These are phyloP conservation scores for Ellobium chinense DNA, from an alignment of 2,888 invertebrate genomes.

Conservation along the genomic window DNA sequence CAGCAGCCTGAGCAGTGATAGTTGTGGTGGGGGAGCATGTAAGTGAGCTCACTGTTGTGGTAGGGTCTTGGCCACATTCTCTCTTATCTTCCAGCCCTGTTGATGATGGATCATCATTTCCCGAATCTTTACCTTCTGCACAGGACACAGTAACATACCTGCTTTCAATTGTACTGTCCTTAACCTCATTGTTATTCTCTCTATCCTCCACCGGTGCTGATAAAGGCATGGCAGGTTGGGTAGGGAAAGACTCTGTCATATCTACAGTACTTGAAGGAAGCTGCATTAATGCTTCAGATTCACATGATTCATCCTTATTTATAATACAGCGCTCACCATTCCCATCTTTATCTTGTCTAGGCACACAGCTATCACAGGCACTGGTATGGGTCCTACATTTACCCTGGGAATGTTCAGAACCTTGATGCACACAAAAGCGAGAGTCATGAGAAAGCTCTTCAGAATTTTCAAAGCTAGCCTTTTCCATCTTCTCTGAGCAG, in stretches of 20 bases:
- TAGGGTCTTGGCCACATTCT: too few species aligned
- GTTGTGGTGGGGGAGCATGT: neutral
- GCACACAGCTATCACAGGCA: neutral
- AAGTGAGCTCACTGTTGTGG: too few species aligned
- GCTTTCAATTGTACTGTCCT: neutral
- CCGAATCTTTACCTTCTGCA: too few species aligned
- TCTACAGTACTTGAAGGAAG: neutral
- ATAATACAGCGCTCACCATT: neutral
- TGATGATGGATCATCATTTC: too few species aligned
- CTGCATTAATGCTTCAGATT: neutral
- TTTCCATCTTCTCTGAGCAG: neutral
- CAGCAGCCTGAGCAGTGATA: neutral
- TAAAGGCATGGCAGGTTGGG: neutral
- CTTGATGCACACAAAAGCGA: neutral
- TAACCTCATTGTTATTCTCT: conserved; percentile 25
- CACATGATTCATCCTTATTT: neutral
- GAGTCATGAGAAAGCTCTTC: neutral
- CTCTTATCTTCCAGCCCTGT: too few species aligned
- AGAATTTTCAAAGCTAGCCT: too few species aligned
- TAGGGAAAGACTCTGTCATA: neutral
- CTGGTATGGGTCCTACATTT: neutral
- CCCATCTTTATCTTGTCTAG: neutral
- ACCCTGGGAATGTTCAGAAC: neutral
- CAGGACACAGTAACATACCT: too few species aligned
- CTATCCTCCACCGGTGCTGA: neutral